phyloP scores from a whole-genome alignment of 2,888 invertebrate species.

The Pseudococcus jackbeardsleyi region DNA sequence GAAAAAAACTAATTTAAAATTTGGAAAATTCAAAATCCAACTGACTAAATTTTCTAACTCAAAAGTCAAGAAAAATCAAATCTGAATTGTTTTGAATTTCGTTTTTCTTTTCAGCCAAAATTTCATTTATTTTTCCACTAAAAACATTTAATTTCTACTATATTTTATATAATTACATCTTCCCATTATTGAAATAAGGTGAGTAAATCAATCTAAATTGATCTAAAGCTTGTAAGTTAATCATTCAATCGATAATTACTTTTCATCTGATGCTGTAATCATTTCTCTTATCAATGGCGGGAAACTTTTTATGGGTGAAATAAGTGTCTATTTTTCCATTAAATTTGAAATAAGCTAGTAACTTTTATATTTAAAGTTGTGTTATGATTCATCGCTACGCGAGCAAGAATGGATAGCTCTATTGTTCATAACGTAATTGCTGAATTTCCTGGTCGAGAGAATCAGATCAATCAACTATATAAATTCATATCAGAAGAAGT shows the following conservation, averaged over 20 bases:
- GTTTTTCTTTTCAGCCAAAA: background rate
- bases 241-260: background rate
- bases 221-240: background rate
- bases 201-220: background rate
- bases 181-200: background rate
- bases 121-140: too few species aligned
- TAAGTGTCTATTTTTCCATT: background rate
- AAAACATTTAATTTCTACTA: too few species aligned
- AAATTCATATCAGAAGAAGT: conserved; percentile 16
- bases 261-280: background rate
- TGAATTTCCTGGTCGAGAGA: conserved; percentile 4
- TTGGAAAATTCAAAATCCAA: background rate
- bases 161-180: too few species aligned
- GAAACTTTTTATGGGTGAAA: background rate
- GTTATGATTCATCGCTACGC: too few species aligned
- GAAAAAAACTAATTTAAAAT: background rate
- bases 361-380: too few species aligned
- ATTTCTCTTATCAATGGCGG: conserved; percentile 1
- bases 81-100: background rate
- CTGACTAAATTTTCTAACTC: background rate
- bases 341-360: background rate
- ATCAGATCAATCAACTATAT: background rate
- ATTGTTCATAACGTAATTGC: background rate
- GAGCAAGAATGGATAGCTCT: background rate
- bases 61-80: background rate